A percentile compares a stretch with the other conserved stretches of the same genome.
These are phyloP conservation scores for Euura saliciscinereae DNA, from an alignment of 1,140 invertebrate species.

Conservation along the genomic window DNA sequence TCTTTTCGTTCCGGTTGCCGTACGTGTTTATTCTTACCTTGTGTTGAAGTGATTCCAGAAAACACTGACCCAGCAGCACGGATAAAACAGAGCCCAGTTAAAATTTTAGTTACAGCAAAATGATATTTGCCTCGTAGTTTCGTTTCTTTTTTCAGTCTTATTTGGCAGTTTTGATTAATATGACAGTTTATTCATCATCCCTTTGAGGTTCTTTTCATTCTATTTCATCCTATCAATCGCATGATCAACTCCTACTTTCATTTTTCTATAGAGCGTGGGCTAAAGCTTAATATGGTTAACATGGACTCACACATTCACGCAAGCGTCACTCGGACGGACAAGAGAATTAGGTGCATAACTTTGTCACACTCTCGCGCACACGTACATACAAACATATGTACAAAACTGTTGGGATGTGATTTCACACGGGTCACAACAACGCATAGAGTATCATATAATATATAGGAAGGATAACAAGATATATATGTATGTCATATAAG, in stretches of 20 bases:
- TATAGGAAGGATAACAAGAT: conserved; percentile 2
- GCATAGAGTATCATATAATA: conserved; percentile 58
- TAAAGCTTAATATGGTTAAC: conserved; percentile 7
- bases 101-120: conserved; percentile 36
- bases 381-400: conserved; percentile 61
- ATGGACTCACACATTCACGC: conserved; percentile 46
- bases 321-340: conserved; percentile 51
- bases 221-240: background rate
- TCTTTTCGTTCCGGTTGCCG: conserved; percentile 18
- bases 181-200: background rate
- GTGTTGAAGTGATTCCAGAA: conserved; percentile 98
- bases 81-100: conserved; percentile 65
- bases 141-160: conserved; percentile 9
- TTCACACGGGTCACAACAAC: conserved; percentile 80
- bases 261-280: conserved; percentile 6
- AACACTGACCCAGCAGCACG: conserved; percentile 82
- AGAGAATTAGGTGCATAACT: conserved; percentile 40
- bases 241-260: background rate
- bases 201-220: background rate
- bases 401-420: conserved; percentile 63
- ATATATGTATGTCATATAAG: conserved; percentile 8
- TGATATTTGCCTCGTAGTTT: conserved; percentile 38
- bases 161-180: background rate
- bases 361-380: conserved; percentile 58
- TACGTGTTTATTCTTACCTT: conserved; percentile 77